These are phyloP conservation scores for Lordiphosa stackelbergi DNA, from an alignment of 1,140 invertebrate species.

Conservation along the genomic window DNA sequence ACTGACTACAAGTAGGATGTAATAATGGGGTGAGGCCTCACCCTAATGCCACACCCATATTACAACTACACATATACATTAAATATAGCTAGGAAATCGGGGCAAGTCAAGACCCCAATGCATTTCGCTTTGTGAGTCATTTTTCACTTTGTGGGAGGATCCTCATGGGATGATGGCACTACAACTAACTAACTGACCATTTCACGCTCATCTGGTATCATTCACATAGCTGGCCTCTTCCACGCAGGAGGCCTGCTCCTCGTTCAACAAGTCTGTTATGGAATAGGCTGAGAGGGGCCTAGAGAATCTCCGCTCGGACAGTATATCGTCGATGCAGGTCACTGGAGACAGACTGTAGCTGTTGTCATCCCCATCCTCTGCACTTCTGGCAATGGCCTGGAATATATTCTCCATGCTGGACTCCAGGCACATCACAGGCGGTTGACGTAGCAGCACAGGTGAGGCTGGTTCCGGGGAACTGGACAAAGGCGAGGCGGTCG, in stretches of 20 bases:
- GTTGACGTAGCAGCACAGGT: conserved; percentile 43
- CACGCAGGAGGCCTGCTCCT: conserved; percentile 47
- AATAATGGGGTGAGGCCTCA: too few species aligned
- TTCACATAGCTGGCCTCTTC: conserved; percentile 55
- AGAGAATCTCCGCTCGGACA: conserved; percentile 64
- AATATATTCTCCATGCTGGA: conserved; percentile 74
- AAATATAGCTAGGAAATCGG: neutral
- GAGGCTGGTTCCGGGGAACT: conserved; percentile 57
- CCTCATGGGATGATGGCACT: conserved; percentile 28
- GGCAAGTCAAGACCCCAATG: conserved; percentile 16
- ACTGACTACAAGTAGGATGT: neutral
- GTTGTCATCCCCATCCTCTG: conserved; percentile 44
- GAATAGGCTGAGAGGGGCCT: conserved; percentile 68
- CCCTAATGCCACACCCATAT: too few species aligned
- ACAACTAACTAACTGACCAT: conserved; percentile 2
- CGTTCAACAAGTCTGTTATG: conserved; percentile 69
- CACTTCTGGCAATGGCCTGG: conserved; percentile 63
- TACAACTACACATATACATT: too few species aligned
- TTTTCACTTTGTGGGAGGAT: neutral
- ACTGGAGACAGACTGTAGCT: conserved; percentile 54
- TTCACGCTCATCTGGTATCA: conserved; percentile 50
- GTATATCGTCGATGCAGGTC: conserved; percentile 71
- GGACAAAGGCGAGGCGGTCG: conserved; percentile 57
- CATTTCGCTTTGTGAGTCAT: neutral
- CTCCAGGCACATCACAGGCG: conserved; percentile 55